A percentile compares a stretch with the other conserved stretches of the same genome.
These are phyloP conservation scores for Peromyscus nudipes DNA, from an alignment of 2,797 vertebrate species.

Conservation along the genomic window DNA sequence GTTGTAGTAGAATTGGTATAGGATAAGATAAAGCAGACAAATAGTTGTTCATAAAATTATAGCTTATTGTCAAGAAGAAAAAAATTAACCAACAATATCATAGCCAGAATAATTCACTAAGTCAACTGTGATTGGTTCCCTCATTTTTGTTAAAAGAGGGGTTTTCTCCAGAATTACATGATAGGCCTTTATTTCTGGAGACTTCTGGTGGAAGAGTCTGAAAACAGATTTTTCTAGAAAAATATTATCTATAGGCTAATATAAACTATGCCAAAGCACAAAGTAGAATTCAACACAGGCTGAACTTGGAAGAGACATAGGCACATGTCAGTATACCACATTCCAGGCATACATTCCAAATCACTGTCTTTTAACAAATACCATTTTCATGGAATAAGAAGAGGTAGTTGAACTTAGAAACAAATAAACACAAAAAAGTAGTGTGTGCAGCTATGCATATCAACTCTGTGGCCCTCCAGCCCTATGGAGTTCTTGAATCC, in stretches of 20 bases:
- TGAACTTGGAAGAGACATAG: slow-evolving; percentile 22
- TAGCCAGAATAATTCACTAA: background rate
- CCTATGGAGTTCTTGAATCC: too few relatives aligned
- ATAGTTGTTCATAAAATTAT: background rate
- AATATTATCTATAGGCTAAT: background rate
- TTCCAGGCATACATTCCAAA: background rate
- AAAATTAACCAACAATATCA: background rate
- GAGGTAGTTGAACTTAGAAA: background rate
- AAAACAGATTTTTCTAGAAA: background rate
- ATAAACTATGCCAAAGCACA: background rate
- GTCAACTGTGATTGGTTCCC: background rate
- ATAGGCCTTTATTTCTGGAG: background rate
- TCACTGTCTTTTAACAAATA: background rate
- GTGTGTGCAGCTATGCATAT: background rate
- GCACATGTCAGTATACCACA: background rate
- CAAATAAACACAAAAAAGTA: background rate
- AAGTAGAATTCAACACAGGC: background rate
- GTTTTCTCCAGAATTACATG: background rate
- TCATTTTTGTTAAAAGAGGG: background rate
- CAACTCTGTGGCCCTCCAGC: background rate
- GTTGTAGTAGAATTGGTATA: background rate
- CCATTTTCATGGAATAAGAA: background rate
- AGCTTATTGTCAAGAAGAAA: background rate
- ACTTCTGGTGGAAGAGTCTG: background rate
- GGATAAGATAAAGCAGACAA: background rate